A percentile compares a stretch with the other conserved stretches of the same genome.
phyloP scores from a whole-genome alignment of 2,113 vertebrate species.

The Irena cyanogastra region DNA sequence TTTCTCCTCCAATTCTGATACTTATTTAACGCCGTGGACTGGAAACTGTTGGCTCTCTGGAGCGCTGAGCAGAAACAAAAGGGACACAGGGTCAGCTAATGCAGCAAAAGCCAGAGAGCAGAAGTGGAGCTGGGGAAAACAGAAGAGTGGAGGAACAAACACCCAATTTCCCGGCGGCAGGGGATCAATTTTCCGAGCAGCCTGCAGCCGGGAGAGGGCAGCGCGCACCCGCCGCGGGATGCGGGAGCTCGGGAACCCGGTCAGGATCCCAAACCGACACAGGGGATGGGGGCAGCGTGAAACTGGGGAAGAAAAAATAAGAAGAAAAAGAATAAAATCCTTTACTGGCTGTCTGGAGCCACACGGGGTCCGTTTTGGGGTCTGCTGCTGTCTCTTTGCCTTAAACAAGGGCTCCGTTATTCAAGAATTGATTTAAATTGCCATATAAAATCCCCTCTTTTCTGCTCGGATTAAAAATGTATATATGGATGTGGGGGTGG shows the following conservation, averaged over 20 bases:
- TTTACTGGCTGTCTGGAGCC: neutral
- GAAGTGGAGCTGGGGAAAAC: fast-evolving
- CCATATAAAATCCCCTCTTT: neutral
- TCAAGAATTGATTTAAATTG: neutral
- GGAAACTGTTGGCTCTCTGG: constrained; percentile 63
- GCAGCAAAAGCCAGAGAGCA: neutral
- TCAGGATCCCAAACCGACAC: fast-evolving
- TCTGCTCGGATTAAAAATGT: neutral
- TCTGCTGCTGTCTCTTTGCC: neutral
- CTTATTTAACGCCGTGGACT: constrained; percentile 35
- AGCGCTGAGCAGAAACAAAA: constrained; percentile 44
- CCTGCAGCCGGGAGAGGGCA: neutral
- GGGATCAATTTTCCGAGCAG: neutral
- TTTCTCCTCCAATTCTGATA: constrained; percentile 72
- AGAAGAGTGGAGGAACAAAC: neutral
- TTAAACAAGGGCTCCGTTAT: neutral
- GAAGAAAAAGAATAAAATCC: neutral
- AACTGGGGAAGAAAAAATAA: neutral
- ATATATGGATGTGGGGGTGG: neutral
- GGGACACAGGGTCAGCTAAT: neutral
- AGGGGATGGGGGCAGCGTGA: neutral
- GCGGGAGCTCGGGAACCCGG: neutral
- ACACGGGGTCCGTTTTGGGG: fast-evolving
- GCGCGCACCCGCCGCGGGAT: neutral
- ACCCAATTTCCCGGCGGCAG: fast-evolving